phyloP scores from a whole-genome alignment of 2,797 vertebrate species.

The Falco novaeseelandiae region DNA sequence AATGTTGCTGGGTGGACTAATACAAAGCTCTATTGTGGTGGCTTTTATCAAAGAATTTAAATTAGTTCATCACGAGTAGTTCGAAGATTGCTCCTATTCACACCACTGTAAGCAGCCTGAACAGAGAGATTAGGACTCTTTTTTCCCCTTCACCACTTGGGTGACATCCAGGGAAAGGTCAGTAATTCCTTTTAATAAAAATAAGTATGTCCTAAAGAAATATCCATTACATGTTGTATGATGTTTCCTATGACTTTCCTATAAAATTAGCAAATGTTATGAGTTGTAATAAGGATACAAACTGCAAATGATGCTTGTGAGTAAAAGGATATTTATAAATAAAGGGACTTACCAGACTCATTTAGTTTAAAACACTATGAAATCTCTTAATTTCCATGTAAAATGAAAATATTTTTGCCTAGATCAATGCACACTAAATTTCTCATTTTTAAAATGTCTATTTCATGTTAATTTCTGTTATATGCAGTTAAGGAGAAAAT shows the following conservation, averaged over 20 bases:
- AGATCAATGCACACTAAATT: background rate
- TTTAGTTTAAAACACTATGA: background rate
- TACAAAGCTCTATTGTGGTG: background rate
- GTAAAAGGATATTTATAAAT: background rate
- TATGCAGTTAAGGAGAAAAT: background rate
- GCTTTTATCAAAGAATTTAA: background rate
- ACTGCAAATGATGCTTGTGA: fast-evolving
- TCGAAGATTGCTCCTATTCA: background rate
- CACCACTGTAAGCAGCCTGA: background rate
- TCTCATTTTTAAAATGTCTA: background rate
- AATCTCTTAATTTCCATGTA: background rate
- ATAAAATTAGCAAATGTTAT: background rate
- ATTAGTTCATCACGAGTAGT: background rate
- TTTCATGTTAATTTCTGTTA: background rate
- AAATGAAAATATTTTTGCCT: background rate
- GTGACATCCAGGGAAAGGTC: background rate
- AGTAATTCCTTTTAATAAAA: background rate
- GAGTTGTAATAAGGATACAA: background rate
- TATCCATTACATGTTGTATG: background rate
- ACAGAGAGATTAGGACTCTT: background rate
- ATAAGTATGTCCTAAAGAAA: background rate
- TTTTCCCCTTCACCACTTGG: background rate
- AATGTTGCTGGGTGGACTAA: background rate
- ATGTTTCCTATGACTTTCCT: background rate
- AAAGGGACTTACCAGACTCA: background rate